Evolutionary conservation across 2,797 vertebrate genomes (phyloP), one percentile per base, ranked within the genome.

Genomic region (Erpetoichthys calabaricus): DNA sequence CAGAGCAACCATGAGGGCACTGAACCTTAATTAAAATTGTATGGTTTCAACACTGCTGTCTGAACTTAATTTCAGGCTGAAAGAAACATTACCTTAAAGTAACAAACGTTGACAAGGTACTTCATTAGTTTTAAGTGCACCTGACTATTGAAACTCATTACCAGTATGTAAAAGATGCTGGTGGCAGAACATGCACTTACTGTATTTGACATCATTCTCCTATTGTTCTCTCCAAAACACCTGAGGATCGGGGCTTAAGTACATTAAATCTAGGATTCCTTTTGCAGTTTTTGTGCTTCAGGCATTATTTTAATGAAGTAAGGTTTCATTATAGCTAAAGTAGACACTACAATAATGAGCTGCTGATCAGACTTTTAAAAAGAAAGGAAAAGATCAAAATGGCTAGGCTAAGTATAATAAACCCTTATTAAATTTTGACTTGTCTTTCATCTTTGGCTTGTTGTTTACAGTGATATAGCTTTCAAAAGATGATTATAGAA

Each of bases 231-330:
- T 3, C 4, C 44, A 44, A 25, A 46, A 58, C 49, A 43, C 53
- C 51, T 46, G 45, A 47, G n/a, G 5, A 56, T 5, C 45, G 7
- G 7, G 41, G 8, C 50, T 58, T 46, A 25, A 44, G 42, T 10
- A 9, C 4, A 51, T 51, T 55, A 51, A 59, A 56, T 25, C 46
- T 51, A 42, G 55, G 53, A 50, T 42, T 58, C 51, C 53, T 44
- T 8, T 49, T 43, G 42, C 10, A 5, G 7, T 47, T 47, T 56
- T 8, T 10, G 45, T 52, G 44, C 57, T 59, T 42, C 41, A 43
- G 61, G 44, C 5, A 43, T 46, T 10, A 41, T 45, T 47, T 45
- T 44, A 53, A 25, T 55, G 10, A 52, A 55, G 55, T 49, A 62
- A 45, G 51, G 51, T 53, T n/a, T 46, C 42, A 42, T 46, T 46